Base-by-base conservation (phyloP, 2,797 vertebrate genomes). In the Xenentodon cancila region DNA sequence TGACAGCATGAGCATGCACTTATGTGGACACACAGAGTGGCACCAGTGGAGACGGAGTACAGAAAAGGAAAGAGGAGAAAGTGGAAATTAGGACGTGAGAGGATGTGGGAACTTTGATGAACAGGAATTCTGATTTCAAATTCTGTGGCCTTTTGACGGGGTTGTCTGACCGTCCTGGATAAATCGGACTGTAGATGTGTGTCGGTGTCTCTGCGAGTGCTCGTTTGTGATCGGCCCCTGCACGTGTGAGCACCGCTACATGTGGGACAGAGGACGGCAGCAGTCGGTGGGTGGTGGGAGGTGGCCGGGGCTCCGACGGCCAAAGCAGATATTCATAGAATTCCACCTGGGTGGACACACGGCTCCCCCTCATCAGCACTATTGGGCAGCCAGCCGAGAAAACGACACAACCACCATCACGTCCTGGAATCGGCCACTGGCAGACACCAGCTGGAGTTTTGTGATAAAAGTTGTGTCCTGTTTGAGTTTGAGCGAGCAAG, bases 261-360 rank as follows among this genome's bases (percentile, higher is more conserved):
- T 17, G 17, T 53, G 57, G 79, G 67, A 71, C 50, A 59, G 34
- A 48, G 30, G 34, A 51, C 15, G 47, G 62, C 59, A 59, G 68
- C n/a, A n/a, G n/a, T n/a, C n/a, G 1, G 25, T 16, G 16, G 5
- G 21, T 61, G 5, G 42, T 19, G 16, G 16, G 27, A 20, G 44
- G 25, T 12, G 61, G 56, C 48, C n/a, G 53, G 25, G 27, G 21
- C 21, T 58, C 62, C 53, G 62, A 65, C 45, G 55, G 81, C 58
- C 64, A 47, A 25, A 80, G 75, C 85, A 88, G 81, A 88, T 91
- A 93, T 92, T 92, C 91, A 93, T 90, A 83, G 88, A 84, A 79
- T 91, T 91, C 85, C 85, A 88, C 90, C 87, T 73, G 76, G 80
- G 83, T 87, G 80, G 82, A 88, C 80, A 82, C 63, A 40, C 60